A percentile compares a stretch with the other conserved stretches of the same genome.
phyloP scores from a whole-genome alignment of 2,113 vertebrate genomes.

The Lethenteron reissneri region DNA sequence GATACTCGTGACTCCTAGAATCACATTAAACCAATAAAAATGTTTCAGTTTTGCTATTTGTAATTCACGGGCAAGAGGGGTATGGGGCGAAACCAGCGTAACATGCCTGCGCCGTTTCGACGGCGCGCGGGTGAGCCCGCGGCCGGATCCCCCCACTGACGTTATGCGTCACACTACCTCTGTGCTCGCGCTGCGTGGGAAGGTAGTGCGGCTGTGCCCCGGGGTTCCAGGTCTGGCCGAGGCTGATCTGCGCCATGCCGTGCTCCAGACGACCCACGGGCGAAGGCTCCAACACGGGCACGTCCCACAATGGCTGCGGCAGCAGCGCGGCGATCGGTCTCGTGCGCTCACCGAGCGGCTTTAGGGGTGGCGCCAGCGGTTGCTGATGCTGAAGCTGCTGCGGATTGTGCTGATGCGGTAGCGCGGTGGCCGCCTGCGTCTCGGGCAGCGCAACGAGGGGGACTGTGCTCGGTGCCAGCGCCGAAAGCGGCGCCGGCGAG shows the following conservation, averaged over 20 bases:
- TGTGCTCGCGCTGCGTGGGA: slow-evolving; percentile 11
- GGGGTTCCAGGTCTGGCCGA: slow-evolving; percentile 59
- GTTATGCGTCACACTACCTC: too few species aligned
- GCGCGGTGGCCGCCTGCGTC: too few species aligned
- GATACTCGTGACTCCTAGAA: too few species aligned
- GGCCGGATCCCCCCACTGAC: too few species aligned
- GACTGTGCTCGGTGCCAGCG: neutral
- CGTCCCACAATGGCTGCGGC: slow-evolving; percentile 26
- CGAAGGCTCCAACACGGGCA: slow-evolving; percentile 18
- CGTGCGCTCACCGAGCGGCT: neutral
- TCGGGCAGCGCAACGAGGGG: too few species aligned
- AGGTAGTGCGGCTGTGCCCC: slow-evolving; percentile 45
- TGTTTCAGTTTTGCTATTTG: too few species aligned
- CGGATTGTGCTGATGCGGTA: too few species aligned
- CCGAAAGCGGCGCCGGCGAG: slow-evolving; percentile 13
- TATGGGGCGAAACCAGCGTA: too few species aligned
- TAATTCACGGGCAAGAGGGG: too few species aligned
- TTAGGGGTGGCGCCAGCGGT: slow-evolving; percentile 10
- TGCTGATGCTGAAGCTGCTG: slow-evolving; percentile 9
- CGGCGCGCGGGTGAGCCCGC: too few species aligned
- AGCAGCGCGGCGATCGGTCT: slow-evolving; percentile 8
- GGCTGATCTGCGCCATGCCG: slow-evolving; percentile 49
- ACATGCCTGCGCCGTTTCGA: too few species aligned
- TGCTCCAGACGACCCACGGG: slow-evolving; percentile 40
- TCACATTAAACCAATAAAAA: too few species aligned